Percentiles rank a stretch among this genome's conserved stretches.
phyloP scores from a whole-genome alignment of 2,113 vertebrate genomes.

The Penelope pileata region DNA sequence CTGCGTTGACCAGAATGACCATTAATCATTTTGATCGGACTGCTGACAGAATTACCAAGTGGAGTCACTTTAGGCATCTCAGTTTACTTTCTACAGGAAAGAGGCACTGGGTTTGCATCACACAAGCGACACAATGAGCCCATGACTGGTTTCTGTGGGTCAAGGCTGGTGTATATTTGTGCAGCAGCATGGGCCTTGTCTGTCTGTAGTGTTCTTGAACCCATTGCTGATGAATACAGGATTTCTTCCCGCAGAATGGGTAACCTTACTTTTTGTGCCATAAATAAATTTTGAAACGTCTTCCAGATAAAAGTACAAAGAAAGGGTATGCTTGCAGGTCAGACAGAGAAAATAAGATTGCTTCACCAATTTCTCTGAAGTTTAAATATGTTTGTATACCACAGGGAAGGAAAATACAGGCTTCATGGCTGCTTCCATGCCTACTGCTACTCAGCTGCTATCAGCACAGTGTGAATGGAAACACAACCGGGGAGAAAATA shows the following conservation, averaged over 20 bases:
- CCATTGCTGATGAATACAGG: background rate
- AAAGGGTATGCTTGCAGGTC: background rate
- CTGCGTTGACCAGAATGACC: slow-evolving; percentile 21
- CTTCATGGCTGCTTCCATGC: background rate
- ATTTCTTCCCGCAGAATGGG: background rate
- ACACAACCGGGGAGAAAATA: background rate
- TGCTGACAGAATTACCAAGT: background rate
- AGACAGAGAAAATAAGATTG: background rate
- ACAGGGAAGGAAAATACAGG: background rate
- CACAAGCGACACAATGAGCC: background rate
- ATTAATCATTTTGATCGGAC: slow-evolving; percentile 39
- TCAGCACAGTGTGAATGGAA: background rate
- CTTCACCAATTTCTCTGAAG: background rate
- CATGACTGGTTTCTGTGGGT: background rate
- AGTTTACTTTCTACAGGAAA: background rate
- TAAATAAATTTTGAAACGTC: background rate
- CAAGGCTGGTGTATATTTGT: background rate
- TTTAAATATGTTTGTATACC: background rate
- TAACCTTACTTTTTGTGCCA: background rate
- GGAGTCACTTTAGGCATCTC: background rate
- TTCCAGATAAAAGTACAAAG: background rate
- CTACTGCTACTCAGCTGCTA: background rate
- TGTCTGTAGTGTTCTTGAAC: background rate
- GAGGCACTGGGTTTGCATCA: background rate
- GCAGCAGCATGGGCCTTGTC: background rate